Percentiles rank a stretch among this genome's conserved stretches.
Evolutionary conservation across 2,113 vertebrate genomes (phyloP).

Genomic region (Poeciliopsis retropinna): DNA sequence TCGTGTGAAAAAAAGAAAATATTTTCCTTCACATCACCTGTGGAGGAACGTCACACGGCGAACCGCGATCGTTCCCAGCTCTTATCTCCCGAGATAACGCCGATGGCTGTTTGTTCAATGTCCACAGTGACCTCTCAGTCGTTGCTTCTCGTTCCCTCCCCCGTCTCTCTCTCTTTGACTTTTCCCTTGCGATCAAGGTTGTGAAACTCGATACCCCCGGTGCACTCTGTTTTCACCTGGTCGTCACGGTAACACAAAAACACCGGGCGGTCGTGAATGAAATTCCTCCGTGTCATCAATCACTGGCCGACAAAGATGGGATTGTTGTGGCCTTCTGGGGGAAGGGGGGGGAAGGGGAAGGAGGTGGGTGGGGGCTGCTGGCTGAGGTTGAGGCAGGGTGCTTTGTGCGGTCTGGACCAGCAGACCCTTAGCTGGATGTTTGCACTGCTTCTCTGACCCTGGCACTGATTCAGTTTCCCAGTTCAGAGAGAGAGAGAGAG

Average conservation of each 20-base stretch:
- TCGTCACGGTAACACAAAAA: constrained; percentile 82
- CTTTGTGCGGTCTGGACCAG: constrained; percentile 39
- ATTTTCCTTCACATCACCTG: constrained; percentile 40
- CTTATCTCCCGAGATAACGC: constrained; percentile 71
- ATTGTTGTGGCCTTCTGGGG: constrained; percentile 74
- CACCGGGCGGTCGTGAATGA: constrained; percentile 74
- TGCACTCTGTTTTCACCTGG: constrained; percentile 80
- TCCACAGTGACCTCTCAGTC: constrained; percentile 53
- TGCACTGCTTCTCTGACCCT: constrained; percentile 60
- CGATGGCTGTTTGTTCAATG: constrained; percentile 77
- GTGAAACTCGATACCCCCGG: constrained; percentile 72
- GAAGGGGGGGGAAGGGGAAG: constrained; percentile 49
- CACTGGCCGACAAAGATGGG: constrained; percentile 76
- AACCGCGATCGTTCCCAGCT: constrained; percentile 60
- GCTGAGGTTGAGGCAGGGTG: constrained; percentile 44
- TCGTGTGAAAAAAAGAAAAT: constrained; percentile 7
- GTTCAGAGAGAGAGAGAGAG: constrained; percentile 8
- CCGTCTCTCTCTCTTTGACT: accelerated
- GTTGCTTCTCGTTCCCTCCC: constrained; percentile 30
- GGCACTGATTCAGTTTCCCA: constrained; percentile 50
- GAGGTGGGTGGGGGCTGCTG: constrained; percentile 39
- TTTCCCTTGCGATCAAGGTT: constrained; percentile 65
- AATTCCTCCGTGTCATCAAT: constrained; percentile 82
- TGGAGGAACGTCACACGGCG: constrained; percentile 32
- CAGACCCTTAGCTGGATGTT: constrained; percentile 66